phyloP scores from a whole-genome alignment of 2,797 vertebrate species.

The Alosa sapidissima region DNA sequence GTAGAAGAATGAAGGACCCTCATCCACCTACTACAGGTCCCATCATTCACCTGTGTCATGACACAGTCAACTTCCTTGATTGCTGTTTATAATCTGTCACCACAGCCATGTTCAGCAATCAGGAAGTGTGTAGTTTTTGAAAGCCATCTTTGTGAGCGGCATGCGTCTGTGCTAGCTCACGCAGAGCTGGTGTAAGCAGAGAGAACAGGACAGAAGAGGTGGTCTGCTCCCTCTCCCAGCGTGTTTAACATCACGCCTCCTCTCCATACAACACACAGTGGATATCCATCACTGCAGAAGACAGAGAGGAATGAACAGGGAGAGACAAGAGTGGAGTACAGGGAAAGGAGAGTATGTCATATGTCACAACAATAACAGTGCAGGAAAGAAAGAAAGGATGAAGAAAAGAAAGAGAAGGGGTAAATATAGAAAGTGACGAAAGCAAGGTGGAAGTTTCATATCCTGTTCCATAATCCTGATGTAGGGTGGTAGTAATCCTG shows the following conservation, averaged over 20 bases:
- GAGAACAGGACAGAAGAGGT: neutral
- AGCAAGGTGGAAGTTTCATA: constrained; percentile 15
- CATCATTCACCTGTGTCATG: constrained; percentile 38
- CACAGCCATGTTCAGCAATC: constrained; percentile 41
- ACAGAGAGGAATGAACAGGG: neutral
- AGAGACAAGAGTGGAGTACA: neutral
- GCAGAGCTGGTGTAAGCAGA: neutral
- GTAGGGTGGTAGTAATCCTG: neutral
- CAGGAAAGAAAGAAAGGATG: neutral
- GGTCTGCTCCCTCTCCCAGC: constrained; percentile 33
- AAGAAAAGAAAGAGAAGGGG: constrained; percentile 18
- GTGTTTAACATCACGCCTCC: constrained; percentile 22
- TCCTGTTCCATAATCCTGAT: neutral
- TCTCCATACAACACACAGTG: neutral
- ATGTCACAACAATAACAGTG: neutral
- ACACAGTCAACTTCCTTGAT: constrained; percentile 36
- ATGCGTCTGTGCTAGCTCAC: constrained; percentile 42
- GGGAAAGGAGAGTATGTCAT: neutral
- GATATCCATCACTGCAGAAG: constrained; percentile 29
- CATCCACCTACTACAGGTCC: constrained; percentile 42
- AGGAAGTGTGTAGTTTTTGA: constrained; percentile 32
- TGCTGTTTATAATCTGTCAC: constrained; percentile 48
- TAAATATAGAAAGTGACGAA: constrained; percentile 9
- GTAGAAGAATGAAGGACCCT: neutral
- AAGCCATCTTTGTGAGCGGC: constrained; percentile 36